Base-by-base conservation (phyloP, 2,888 invertebrate species). In the Hoplodrina ambigua region DNA sequence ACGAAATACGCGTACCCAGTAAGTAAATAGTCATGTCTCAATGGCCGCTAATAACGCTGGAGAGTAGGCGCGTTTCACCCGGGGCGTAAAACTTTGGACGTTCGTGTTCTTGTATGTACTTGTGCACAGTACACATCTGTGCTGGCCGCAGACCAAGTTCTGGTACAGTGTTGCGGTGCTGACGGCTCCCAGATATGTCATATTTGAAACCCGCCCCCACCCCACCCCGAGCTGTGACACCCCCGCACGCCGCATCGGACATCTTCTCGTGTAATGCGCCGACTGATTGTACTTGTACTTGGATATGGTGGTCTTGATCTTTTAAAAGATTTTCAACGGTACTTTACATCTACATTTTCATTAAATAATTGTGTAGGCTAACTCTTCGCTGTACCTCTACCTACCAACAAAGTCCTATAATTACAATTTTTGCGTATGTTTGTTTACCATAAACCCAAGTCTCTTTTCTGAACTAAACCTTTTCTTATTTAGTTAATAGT, bases 11-110 rank as follows among this genome's bases (percentile, higher is more conserved):
- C 81, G 86, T 85, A 82, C 88, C 81, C 85, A 80, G 85, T 95
- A 93, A 95, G 95, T 95, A 95, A 94, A 94, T 95, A 95, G 90
- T 93, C 94, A 85, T 95, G 95, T 95, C 90, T 91, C 91, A 90
- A 91, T 92, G 89, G 89, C 87, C 92, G 91, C 91, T 93, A 93
- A 94, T 95, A 94, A 94, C 91, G 90, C 71, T 33, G 73, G 91
- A 87, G 88, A 85, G 89, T 92, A 93, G 93, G 92, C 92, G 88
- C 89, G 86, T 84, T 79, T 87, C 84, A 89, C 95, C 90, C 85
- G 89, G 82, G 93, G 94, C 94, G 89, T 89, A 91, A 92, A 95
- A 94, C 93, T 94, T 93, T 88, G 84, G 85, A 86, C 87, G 79
- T 72, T 69, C 71, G 62, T 82, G 78, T 86, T 82, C 80, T 81